Evolutionary conservation across 2,113 vertebrate species (phyloP).

Genomic region (Nothocercus julius): DNA sequence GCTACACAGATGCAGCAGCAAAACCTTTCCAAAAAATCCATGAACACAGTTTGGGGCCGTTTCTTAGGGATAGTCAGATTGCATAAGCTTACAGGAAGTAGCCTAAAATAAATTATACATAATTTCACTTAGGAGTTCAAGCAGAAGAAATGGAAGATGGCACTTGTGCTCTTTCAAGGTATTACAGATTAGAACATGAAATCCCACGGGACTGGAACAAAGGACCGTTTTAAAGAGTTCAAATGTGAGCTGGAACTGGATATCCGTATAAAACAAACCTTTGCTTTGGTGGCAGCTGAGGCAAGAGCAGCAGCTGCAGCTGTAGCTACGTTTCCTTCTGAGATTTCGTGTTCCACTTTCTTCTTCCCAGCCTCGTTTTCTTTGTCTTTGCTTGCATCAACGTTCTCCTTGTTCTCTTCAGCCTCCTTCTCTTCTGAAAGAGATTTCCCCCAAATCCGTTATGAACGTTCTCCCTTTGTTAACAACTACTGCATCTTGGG

Average conservation of each 20-base stretch:
- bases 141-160: neutral
- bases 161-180: neutral
- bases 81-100: neutral
- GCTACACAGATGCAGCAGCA: neutral
- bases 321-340: slow-evolving; percentile 94
- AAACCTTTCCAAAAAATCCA: slow-evolving; percentile 10
- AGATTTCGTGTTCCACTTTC: slow-evolving; percentile 91
- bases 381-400: slow-evolving; percentile 78
- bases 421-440: slow-evolving; percentile 85
- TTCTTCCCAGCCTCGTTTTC: slow-evolving; percentile 86
- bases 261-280: slow-evolving; percentile 78
- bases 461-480: rapidly evolving
- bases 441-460: neutral
- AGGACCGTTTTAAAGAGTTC: neutral
- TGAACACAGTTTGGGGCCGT: neutral
- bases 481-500: rapidly evolving
- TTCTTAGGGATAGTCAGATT: neutral
- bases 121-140: neutral
- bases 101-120: neutral
- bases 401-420: slow-evolving; percentile 87
- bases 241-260: neutral
- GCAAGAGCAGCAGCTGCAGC: slow-evolving; percentile 95
- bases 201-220: neutral
- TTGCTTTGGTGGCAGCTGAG: slow-evolving; percentile 98
- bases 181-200: neutral